phyloP scores from a whole-genome alignment of 2,888 invertebrate genomes.

The Aporophyla nigra region DNA sequence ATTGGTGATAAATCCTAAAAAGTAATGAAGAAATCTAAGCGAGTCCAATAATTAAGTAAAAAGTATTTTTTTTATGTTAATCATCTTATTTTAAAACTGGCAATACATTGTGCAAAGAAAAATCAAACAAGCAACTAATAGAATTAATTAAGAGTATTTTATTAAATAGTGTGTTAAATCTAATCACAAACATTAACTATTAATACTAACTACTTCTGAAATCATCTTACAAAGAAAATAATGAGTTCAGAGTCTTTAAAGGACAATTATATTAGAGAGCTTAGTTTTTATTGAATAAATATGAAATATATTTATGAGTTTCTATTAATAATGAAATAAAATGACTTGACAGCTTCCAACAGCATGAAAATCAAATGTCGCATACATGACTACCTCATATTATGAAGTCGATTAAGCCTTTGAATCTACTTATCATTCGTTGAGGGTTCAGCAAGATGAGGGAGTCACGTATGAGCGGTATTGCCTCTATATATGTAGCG shows the following conservation, averaged over 20 bases:
- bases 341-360: conserved; percentile 7
- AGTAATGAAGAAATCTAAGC: too few relatives aligned
- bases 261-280: conserved; percentile 17
- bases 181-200: conserved; percentile 1
- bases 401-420: too few relatives aligned
- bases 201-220: conserved; percentile 24
- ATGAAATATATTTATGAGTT: neutral
- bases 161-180: conserved; percentile 51
- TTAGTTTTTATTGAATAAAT: neutral
- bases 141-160: conserved; percentile 52
- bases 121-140: conserved; percentile 47
- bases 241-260: neutral
- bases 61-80: too few relatives aligned
- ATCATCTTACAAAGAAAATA: conserved; percentile 1
- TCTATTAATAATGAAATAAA: neutral
- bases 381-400: too few relatives aligned
- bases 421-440: neutral
- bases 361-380: neutral
- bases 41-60: too few relatives aligned
- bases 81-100: conserved; percentile 31
- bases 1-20: too few relatives aligned
- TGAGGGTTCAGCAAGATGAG: too few relatives aligned
- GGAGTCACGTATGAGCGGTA: too few relatives aligned
- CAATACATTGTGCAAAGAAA: conserved; percentile 47
- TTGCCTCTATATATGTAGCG: too few relatives aligned